Evolutionary conservation across 2,797 vertebrate genomes (phyloP).

Genomic region (Gobionotothen gibberifrons): DNA sequence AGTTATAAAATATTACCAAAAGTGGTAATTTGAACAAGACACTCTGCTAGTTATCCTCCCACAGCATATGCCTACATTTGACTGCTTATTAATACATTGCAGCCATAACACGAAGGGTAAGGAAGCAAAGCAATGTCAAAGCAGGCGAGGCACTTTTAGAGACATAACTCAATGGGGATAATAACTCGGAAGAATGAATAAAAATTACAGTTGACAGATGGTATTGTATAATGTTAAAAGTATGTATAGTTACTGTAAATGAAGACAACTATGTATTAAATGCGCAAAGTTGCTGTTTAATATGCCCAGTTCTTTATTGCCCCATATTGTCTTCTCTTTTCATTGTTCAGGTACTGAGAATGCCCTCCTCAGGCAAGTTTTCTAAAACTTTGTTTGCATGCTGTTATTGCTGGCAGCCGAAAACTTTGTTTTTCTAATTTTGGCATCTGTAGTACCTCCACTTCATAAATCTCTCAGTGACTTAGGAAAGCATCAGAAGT

Average conservation of each 20-base stretch:
- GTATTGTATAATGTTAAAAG: slow-evolving; percentile 16
- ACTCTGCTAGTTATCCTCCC: slow-evolving; percentile 62
- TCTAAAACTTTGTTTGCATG: neutral
- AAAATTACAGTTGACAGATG: slow-evolving; percentile 35
- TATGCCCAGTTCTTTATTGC: neutral
- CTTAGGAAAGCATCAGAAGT: neutral
- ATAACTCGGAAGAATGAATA: slow-evolving; percentile 23
- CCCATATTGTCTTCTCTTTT: neutral
- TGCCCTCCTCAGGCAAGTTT: neutral
- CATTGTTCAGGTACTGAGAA: neutral
- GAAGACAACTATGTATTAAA: slow-evolving; percentile 15
- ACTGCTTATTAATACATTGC: slow-evolving; percentile 55
- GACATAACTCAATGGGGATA: slow-evolving; percentile 35
- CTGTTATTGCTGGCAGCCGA: neutral
- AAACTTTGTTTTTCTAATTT: neutral
- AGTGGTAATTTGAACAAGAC: slow-evolving; percentile 66
- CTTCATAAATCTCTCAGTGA: neutral
- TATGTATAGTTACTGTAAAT: neutral
- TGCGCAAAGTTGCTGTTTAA: neutral
- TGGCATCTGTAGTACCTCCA: neutral
- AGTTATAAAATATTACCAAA: slow-evolving; percentile 68
- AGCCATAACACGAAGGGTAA: slow-evolving; percentile 36
- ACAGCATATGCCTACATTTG: slow-evolving; percentile 58
- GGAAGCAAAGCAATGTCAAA: slow-evolving; percentile 53
- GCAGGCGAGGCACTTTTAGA: slow-evolving; percentile 16